Conservation (phyloP, 2,113 vertebrate genomes). For the Ondatra zibethicus region DNA sequence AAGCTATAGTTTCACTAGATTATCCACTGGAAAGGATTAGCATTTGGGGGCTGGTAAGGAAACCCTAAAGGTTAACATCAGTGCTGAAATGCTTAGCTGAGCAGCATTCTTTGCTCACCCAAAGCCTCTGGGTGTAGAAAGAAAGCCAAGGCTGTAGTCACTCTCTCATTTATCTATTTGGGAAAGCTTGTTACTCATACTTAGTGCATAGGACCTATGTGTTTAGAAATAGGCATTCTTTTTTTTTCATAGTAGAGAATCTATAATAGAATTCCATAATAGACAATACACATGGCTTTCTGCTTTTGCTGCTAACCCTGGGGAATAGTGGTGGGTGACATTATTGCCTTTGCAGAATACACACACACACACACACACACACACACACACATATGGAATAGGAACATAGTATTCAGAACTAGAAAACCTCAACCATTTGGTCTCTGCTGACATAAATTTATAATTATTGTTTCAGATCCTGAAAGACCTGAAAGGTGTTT, state of each 20-base stretch:
- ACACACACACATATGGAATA: neutral
- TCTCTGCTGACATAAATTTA: conserved; percentile 2
- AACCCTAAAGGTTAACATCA: neutral
- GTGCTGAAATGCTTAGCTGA: neutral
- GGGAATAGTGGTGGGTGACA: neutral
- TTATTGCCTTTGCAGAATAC: neutral
- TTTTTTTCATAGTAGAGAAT: conserved; percentile 17
- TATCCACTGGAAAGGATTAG: neutral
- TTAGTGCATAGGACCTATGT: neutral
- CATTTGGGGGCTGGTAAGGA: neutral
- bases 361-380: too few species aligned
- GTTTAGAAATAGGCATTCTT: neutral
- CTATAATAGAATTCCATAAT: neutral
- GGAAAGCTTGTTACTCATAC: neutral
- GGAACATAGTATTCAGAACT: neutral
- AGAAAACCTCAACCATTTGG: conserved; percentile 1
- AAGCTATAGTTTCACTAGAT: neutral
- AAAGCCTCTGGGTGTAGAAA: neutral
- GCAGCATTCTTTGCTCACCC: neutral
- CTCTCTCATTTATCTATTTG: neutral
- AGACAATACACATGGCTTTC: conserved; percentile 1
- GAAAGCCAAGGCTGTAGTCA: neutral
- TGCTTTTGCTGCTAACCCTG: conserved; percentile 11
- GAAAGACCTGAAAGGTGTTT: neutral
- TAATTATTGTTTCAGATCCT: neutral